These are phyloP conservation scores for Scytalopus superciliaris DNA, from an alignment of 2,113 vertebrate species.

Conservation along the genomic window DNA sequence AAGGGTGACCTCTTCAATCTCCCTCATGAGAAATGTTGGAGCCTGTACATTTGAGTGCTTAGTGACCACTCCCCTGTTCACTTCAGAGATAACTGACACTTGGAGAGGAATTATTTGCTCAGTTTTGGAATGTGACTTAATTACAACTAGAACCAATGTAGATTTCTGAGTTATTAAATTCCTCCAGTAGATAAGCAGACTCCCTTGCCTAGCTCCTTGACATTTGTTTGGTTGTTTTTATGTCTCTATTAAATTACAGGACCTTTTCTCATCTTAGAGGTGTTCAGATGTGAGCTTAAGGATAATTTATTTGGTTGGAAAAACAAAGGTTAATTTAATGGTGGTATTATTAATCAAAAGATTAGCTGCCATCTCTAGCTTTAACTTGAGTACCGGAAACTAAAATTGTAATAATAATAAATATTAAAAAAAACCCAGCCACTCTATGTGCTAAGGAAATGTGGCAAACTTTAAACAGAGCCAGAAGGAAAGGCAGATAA, in stretches of 20 bases:
- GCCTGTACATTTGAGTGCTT: background rate
- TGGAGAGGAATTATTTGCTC: background rate
- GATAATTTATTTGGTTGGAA: background rate
- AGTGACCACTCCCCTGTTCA: background rate
- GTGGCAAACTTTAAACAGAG: background rate
- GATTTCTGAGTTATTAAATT: conserved; percentile 8
- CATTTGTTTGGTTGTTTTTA: background rate
- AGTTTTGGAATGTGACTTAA: background rate
- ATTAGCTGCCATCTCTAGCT: background rate
- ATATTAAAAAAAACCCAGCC: background rate
- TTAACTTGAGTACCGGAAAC: background rate
- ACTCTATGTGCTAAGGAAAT: background rate
- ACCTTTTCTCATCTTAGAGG: background rate
- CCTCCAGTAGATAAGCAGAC: background rate
- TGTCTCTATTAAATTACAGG: background rate
- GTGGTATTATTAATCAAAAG: background rate
- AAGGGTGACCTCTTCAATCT: background rate
- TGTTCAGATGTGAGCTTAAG: background rate
- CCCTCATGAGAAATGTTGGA: background rate
- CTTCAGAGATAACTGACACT: background rate
- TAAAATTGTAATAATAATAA: background rate
- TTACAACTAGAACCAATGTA: background rate
- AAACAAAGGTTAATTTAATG: background rate
- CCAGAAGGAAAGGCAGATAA: conserved; percentile 7
- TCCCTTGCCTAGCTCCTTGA: background rate